A percentile compares a stretch with the other conserved stretches of the same genome.
Evolutionary conservation across 2,113 vertebrate genomes (phyloP).

Genomic region (Eonycteris spelaea): DNA sequence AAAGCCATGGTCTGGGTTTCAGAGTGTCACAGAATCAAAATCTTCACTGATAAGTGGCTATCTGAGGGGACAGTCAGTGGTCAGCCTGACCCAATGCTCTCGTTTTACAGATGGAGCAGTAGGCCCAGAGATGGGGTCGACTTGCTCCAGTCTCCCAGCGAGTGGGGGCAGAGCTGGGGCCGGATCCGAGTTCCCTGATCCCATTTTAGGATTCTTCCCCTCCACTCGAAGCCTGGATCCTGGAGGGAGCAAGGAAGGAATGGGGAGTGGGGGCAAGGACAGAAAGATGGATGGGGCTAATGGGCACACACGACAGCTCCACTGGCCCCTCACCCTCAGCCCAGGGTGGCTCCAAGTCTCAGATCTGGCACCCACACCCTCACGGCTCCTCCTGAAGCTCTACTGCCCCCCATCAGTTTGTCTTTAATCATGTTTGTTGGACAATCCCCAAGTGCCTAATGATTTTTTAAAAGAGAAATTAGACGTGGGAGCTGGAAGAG

Average conservation of each 20-base stretch:
- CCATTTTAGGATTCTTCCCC: not conserved
- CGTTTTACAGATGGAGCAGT: not conserved
- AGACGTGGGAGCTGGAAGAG: not conserved
- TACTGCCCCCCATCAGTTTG: not conserved
- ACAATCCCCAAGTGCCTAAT: not conserved
- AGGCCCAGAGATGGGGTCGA: not conserved
- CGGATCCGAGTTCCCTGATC: not conserved
- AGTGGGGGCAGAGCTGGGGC: not conserved
- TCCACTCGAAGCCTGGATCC: not conserved
- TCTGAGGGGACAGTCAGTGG: no score
- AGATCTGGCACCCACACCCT: no score
- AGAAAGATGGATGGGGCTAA: not conserved
- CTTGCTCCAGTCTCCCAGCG: not conserved
- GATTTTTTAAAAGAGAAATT: not conserved
- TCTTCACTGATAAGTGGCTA: not conserved
- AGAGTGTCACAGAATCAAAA: not conserved
- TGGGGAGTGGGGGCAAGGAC: not conserved
- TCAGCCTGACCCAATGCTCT: not conserved
- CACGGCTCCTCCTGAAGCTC: not conserved
- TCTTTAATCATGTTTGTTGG: not conserved
- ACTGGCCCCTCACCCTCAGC: accelerated
- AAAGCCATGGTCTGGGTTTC: not conserved
- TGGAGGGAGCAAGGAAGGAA: no score
- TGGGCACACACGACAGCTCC: not conserved
- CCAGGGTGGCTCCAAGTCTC: not conserved